Base-by-base conservation (phyloP, 2,113 vertebrate genomes). In the Catagonus wagneri region DNA sequence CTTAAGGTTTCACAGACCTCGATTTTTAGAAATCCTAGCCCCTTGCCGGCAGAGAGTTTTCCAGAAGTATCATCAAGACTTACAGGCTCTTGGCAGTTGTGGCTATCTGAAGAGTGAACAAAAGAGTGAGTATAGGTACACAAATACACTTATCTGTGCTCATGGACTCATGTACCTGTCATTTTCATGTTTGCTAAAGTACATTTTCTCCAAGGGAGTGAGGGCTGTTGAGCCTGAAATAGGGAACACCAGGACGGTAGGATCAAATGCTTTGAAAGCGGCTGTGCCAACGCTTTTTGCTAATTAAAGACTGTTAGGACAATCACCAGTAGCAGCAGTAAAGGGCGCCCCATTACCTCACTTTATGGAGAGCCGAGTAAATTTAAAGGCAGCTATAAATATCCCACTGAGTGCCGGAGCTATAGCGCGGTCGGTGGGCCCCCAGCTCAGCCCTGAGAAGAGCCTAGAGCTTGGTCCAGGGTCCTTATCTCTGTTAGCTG, bases 241-340 rank as follows among this genome's bases (percentile, higher is more conserved):
- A 91, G 95, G 95, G 92, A 87, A 90, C 80, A 78, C 95, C 52
- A 93, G 97, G 96, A 95, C 96, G 23, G 68, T 69, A 91, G 92
- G 93, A 93, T 66, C 88, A 89, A 96, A 81, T 95, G 85, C 74
- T 97, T 93, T 97, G 75, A 89, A 95, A 94, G 92, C 93, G 85
- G 52, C 95, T 96, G 71, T 95, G 89, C 98, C 94, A 94, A 97
- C 19, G 39, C 87, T 97, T 97, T 96, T 87, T 97, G 95, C 97
- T 97, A 97, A 98, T 97, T 98, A 97, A 97, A 97, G 88, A 96
- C 95, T 84, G 92, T 96, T 97, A 94, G 89, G 89, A 97, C 96
- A 97, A 95, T 97, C 90, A 69, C 93, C 94, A 93, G 63, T 72
- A 97, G 95, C 95, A 95, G 97, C 97, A 97, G 92, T 92, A 92